Percentiles rank a stretch among this genome's conserved stretches.
Evolutionary conservation across 2,888 invertebrate genomes (phyloP).

Genomic region (Stratiomys singularior): DNA sequence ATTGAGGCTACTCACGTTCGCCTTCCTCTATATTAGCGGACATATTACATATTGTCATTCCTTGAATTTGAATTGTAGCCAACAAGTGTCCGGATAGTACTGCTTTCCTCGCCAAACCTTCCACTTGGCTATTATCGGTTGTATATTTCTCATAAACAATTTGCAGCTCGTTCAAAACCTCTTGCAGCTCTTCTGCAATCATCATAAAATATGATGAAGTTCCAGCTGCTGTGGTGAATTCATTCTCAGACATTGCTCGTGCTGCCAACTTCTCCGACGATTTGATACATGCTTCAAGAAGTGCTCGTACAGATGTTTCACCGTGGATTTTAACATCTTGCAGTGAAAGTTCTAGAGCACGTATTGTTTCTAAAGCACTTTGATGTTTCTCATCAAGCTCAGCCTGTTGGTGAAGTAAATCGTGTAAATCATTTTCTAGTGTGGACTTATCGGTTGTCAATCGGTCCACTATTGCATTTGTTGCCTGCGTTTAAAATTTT

Average conservation of each 20-base stretch:
- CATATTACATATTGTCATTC: slow-evolving; percentile 81
- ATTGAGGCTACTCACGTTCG: slow-evolving; percentile 72
- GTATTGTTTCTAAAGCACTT: slow-evolving; percentile 54
- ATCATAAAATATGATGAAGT: slow-evolving; percentile 56
- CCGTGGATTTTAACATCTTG: slow-evolving; percentile 58
- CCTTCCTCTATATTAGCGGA: slow-evolving; percentile 75
- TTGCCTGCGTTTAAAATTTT: slow-evolving; percentile 65
- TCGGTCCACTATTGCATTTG: slow-evolving; percentile 74
- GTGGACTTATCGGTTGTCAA: slow-evolving; percentile 62
- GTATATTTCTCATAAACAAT: slow-evolving; percentile 56
- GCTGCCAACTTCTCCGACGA: slow-evolving; percentile 55
- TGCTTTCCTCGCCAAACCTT: slow-evolving; percentile 56
- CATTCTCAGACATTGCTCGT: slow-evolving; percentile 55
- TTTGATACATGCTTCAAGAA: slow-evolving; percentile 56
- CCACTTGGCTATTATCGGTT: slow-evolving; percentile 60
- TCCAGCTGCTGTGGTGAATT: slow-evolving; percentile 54
- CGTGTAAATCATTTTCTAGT: slow-evolving; percentile 74
- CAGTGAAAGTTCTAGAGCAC: slow-evolving; percentile 57
- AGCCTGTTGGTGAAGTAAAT: slow-evolving; percentile 74
- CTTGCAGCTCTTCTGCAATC: slow-evolving; percentile 56
- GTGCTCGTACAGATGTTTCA: slow-evolving; percentile 57
- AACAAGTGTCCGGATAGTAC: slow-evolving; percentile 66
- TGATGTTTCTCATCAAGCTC: slow-evolving; percentile 70
- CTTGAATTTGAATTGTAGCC: slow-evolving; percentile 74
- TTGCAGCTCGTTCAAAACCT: slow-evolving; percentile 54